phyloP scores from a whole-genome alignment of 2,888 invertebrate species.

The Heliconius sara region DNA sequence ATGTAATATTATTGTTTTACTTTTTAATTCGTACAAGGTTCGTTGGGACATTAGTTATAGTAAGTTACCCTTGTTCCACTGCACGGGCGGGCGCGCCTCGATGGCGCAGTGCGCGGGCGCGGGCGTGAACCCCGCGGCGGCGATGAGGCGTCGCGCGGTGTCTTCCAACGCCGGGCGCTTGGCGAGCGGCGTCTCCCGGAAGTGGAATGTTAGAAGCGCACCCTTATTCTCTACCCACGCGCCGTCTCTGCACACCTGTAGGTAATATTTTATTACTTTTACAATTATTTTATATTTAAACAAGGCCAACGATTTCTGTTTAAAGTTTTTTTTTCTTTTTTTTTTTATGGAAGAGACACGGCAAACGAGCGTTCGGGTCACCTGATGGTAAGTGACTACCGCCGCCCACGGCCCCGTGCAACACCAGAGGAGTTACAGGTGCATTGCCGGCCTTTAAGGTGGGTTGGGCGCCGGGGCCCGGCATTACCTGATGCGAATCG shows the following conservation, averaged over 20 bases:
- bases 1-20: too few relatives aligned
- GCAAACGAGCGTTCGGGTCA: too few relatives aligned
- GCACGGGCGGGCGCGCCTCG: conserved; percentile 95
- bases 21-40: not conserved
- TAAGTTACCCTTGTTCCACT: conserved; percentile 92
- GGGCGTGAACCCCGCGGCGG: conserved; percentile 90
- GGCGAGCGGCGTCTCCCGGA: conserved; percentile 90
- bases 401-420: too few relatives aligned
- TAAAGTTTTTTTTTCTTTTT: too few relatives aligned
- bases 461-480: too few relatives aligned
- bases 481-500: too few relatives aligned
- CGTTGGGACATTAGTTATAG: not conserved
- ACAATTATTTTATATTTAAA: too few relatives aligned
- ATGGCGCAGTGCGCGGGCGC: conserved; percentile 93
- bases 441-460: too few relatives aligned
- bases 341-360: too few relatives aligned
- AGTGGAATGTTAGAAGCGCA: conserved; percentile 93
- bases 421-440: too few relatives aligned
- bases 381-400: too few relatives aligned
- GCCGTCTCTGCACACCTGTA: conserved; percentile 91
- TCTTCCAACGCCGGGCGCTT: conserved; percentile 87
- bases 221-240: conserved; percentile 97
- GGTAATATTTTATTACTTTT: not conserved
- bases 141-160: conserved; percentile 89
- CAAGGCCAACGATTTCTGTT: too few relatives aligned